Evolutionary conservation across 1,140 invertebrate species (phyloP), one percentile per base, ranked within the genome.

Genomic region (Sminthurinus signatus): DNA sequence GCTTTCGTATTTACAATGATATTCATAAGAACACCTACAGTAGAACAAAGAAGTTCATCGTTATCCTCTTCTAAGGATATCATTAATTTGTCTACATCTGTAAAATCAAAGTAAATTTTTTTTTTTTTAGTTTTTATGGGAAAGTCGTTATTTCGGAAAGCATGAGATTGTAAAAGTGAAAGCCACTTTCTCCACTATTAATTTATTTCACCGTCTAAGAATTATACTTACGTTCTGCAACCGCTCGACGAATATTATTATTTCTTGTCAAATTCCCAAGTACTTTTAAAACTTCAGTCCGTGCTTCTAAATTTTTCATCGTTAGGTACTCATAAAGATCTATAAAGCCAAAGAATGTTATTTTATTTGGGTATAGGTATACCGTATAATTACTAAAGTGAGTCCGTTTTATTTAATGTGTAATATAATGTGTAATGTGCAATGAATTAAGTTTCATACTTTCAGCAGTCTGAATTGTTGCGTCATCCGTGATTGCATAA

Each of bases 1-100:
- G 80, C 81, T 59, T 81, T 81, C 67, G 80, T 80, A 70, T 86
- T 84, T 21, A 81, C 79, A 82, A 86, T 85, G 58, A 86, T 78
- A 74, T 86, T 86, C 44, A 86, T 83, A 21, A 86, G 79, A n/a
- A 86, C 83, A 19, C 85, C 85, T 68, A 81, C 80, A 12, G 83
- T 81, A 10, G 82, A 82, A 72, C 80, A 82, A 2, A 85, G 76
- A 2, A 86, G 72, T 21, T 71, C 70, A 55, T 83, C 82, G 61
- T 78, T 73, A 67, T 82, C 80, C 31, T 79, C 81, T 19, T 79
- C 78, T 62, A 81, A 78, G 56, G 83, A 70, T 70, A 81, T 76
- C 25, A 77, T 75, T 64, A 83, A 72, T 59, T 79, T 75, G 52
- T 77, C 75, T 62, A 82, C 74, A 62, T 81, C 82, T 85, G 72